Evolutionary conservation across 2,797 vertebrate genomes (phyloP).

Genomic region (Tadarida brasiliensis): DNA sequence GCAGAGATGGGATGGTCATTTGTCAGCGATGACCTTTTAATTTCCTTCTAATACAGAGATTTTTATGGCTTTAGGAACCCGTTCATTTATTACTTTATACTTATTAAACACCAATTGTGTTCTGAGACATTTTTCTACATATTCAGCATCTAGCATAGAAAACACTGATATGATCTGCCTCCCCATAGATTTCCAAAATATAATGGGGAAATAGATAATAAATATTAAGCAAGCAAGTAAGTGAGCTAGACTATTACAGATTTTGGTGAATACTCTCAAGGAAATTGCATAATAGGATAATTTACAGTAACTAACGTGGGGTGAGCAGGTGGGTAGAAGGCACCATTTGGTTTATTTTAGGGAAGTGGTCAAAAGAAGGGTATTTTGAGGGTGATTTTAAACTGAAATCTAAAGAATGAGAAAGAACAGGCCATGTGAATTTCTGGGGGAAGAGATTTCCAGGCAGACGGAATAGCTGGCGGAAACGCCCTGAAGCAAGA

Average conservation of each 20-base stretch:
- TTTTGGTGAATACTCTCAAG: background rate
- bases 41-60: conserved; percentile 36
- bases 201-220: background rate
- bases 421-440: background rate
- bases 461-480: background rate
- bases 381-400: background rate
- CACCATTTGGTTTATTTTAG: background rate
- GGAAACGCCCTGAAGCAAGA: background rate
- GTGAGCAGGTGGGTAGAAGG: rapidly evolving
- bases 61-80: conserved; percentile 19
- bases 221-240: background rate
- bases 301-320: background rate
- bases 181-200: conserved; percentile 5
- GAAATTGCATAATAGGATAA: background rate
- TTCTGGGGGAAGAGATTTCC: background rate
- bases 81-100: conserved; percentile 34
- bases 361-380: background rate
- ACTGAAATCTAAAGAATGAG: background rate
- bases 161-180: background rate
- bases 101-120: conserved; percentile 23
- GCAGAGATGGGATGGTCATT: background rate
- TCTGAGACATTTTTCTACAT: conserved; percentile 5
- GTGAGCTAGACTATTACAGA: background rate
- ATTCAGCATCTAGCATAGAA: background rate
- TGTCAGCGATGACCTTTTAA: conserved; percentile 50